Base-by-base conservation (phyloP, 2,113 vertebrate genomes). In the Empidonax alnorum region DNA sequence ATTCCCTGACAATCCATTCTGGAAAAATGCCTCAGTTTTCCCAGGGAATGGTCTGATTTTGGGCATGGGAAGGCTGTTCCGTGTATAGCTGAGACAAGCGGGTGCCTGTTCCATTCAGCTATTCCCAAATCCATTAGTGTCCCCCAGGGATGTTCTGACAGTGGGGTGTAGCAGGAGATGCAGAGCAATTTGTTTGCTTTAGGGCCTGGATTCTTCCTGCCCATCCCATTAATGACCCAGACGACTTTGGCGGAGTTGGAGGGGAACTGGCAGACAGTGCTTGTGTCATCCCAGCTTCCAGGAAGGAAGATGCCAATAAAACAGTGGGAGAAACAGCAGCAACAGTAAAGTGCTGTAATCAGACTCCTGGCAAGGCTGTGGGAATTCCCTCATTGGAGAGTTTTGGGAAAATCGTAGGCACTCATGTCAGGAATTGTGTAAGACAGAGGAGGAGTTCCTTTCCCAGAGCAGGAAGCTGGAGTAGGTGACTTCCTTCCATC, bases 11-110 rank as follows among this genome's bases (percentile, higher is more conserved):
- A 19, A 52, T 56, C 37, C 2, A 0, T 63, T 50, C 53, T 39
- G 44, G 33, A 68, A 20, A 27, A 47, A 7, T 25, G 7, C 20
- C 9, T 25, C 28, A 7, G 7, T 19, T 76, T 76, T 80, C 4
- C 25, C 68, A 37, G 5, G 12, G 37, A 31, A 41, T 33, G 17
- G 3, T 35, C 25, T 28, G 35, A 7, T 84, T 80, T 67, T 37
- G 9, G 17, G 10, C 25, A 30, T 0, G 0, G 25, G 41, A 61
- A 65, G 17, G 24, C 14, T 31, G 7, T 58, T n/a, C 10, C 19
- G 12, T 46, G 56, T 19, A 12, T 46, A 24, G 33, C 7, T 30
- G 31, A 47, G 12, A 61, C 11, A 23, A n/a, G 7, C 22, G 69
- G 50, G 21, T 56, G 13, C 44, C 65, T 55, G 39, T 42, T 89